Percentiles rank a stretch among this genome's conserved stretches.
Conservation (phyloP, 2,888 invertebrate species). For the Eristalinus sepulchralis region DNA sequence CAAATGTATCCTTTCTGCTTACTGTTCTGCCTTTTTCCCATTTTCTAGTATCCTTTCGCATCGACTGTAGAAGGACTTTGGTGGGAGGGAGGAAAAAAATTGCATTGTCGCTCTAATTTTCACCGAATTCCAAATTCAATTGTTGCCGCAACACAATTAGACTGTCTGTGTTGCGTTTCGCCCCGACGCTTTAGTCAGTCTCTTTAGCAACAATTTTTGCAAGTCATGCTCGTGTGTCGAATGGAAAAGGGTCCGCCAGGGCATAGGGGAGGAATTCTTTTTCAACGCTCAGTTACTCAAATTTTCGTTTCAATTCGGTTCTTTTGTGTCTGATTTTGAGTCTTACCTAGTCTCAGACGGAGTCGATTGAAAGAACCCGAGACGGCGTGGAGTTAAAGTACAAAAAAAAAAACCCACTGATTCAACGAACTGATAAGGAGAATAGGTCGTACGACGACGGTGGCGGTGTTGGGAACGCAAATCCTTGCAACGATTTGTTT, state of each 20-base stretch:
- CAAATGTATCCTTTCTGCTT: conserved; percentile 61
- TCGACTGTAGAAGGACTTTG: not conserved
- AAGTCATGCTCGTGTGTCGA: conserved; percentile 50
- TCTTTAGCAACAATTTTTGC: conserved; percentile 65
- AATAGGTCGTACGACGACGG: conserved; percentile 5
- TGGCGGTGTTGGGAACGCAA: conserved; percentile 19
- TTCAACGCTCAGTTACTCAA: conserved; percentile 22
- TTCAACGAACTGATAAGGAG: conserved; percentile 47
- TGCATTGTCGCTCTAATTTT: conserved; percentile 63
- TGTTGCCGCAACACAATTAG: conserved; percentile 66
- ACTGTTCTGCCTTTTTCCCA: conserved; percentile 37
- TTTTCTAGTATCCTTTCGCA: conserved; percentile 23
- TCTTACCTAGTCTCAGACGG: conserved; percentile 29
- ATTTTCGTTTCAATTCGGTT: not conserved
- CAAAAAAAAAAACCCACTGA: conserved; percentile 49
- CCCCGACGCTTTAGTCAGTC: not conserved
- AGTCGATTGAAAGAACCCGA: conserved; percentile 24
- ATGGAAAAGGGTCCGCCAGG: conserved; percentile 20
- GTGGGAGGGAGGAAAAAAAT: conserved; percentile 16
- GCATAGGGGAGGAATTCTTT: conserved; percentile 1
- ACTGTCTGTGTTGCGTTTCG: conserved; percentile 1
- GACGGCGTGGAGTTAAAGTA: conserved; percentile 9
- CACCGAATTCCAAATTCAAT: conserved; percentile 46
- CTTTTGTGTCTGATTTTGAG: conserved; percentile 40
- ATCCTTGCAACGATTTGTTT: conserved; percentile 30